Evolutionary conservation across 2,797 vertebrate species (phyloP).

Genomic region (Xenops minutus): DNA sequence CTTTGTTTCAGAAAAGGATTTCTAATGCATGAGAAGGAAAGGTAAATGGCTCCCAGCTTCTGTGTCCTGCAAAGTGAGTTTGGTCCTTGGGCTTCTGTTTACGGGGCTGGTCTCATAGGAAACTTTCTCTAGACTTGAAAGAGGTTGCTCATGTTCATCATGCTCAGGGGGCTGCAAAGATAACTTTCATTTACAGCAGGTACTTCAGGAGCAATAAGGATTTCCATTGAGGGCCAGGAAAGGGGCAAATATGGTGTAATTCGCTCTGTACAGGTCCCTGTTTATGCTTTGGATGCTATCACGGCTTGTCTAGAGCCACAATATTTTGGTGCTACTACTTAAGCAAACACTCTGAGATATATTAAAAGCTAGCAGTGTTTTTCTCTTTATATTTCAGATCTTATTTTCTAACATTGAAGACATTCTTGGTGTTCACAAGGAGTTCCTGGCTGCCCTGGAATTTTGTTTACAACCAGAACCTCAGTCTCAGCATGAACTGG

Average conservation of each 20-base stretch:
- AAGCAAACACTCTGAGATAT: neutral
- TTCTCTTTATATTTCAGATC: constrained; percentile 78
- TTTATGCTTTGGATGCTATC: neutral
- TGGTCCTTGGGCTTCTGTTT: neutral
- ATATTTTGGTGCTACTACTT: neutral
- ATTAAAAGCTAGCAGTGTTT: neutral
- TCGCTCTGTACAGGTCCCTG: neutral
- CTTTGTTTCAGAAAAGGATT: neutral
- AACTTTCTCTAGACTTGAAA: neutral
- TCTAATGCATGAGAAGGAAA: neutral
- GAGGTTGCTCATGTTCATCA: neutral
- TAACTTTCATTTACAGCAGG: neutral
- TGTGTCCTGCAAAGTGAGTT: neutral
- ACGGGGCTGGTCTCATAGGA: neutral
- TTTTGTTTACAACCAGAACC: constrained; percentile 90
- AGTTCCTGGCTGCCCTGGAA: constrained; percentile 89
- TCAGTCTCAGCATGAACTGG: constrained; percentile 91
- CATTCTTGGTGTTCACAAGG: constrained; percentile 92
- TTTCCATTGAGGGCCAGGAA: neutral
- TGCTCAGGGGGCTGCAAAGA: neutral
- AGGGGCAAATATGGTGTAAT: neutral
- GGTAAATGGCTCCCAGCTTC: neutral
- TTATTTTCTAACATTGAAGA: constrained; percentile 98
- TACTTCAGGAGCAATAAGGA: neutral
- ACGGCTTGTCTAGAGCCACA: neutral